A percentile compares a stretch with the other conserved stretches of the same genome.
Conservation (phyloP, 2,797 vertebrate species). For the Picus viridis region DNA sequence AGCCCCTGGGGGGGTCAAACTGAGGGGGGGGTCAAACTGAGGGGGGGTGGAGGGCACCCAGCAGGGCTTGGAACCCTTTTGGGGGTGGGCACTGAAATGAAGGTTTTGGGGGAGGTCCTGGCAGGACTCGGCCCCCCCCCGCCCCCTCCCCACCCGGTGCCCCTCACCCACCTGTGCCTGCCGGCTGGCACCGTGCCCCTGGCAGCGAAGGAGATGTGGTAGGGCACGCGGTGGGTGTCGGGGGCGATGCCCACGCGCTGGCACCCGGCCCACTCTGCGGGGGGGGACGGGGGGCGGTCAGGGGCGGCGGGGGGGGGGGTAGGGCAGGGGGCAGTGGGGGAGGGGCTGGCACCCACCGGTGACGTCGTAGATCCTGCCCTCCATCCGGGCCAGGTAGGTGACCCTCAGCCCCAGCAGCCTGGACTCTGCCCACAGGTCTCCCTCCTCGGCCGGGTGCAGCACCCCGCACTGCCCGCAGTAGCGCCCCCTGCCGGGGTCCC, state of each 20-base stretch:
- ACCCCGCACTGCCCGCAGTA: conserved; percentile 91
- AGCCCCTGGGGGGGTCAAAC: too few species aligned
- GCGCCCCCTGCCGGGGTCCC: conserved; percentile 86
- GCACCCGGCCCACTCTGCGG: conserved; percentile 94
- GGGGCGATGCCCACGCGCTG: conserved; percentile 92
- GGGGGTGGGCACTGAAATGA: too few species aligned
- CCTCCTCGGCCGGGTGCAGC: conserved; percentile 90
- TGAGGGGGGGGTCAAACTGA: too few species aligned
- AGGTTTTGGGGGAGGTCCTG: too few species aligned
- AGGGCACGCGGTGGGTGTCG: conserved; percentile 92
- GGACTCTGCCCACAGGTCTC: conserved; percentile 95
- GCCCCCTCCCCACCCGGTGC: background rate
- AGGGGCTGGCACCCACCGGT: conserved; percentile 80
- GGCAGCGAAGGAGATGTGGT: conserved; percentile 94
- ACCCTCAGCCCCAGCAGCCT: conserved; percentile 94
- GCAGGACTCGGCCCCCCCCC: too few species aligned
- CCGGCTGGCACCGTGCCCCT: conserved; percentile 81
- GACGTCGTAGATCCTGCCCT: conserved; percentile 93
- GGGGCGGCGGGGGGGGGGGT: background rate
- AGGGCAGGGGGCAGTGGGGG: too few species aligned
- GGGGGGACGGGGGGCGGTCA: background rate
- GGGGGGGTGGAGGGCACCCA: too few species aligned
- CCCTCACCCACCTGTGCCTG: conserved; percentile 84
- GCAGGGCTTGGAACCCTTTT: too few species aligned
- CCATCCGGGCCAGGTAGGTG: conserved; percentile 94